Percentiles rank a stretch among this genome's conserved stretches.
Evolutionary conservation across 2,113 vertebrate genomes (phyloP).

Genomic region (Drymodes brunneopygia): DNA sequence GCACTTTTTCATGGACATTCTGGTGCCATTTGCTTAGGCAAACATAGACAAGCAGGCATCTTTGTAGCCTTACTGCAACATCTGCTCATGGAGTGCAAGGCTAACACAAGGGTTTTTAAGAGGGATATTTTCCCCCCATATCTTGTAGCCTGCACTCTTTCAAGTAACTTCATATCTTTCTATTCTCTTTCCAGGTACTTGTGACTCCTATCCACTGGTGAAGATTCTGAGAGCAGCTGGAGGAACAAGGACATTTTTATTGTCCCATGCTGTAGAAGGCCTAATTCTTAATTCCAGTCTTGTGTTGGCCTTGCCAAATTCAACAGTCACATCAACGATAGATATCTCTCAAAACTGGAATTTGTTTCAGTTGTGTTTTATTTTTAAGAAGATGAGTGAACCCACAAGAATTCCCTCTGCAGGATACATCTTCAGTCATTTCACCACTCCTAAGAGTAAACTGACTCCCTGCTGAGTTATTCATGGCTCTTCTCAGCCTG

Average conservation of each 20-base stretch:
- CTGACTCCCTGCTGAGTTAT: not conserved
- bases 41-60: not conserved
- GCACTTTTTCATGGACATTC: not conserved
- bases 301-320: not conserved
- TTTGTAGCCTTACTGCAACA: not conserved
- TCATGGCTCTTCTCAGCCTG: not conserved
- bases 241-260: not conserved
- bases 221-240: not conserved
- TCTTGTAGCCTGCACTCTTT: not conserved
- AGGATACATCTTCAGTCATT: not conserved
- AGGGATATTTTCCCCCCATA: rapidly evolving
- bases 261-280: not conserved
- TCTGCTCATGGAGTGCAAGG: not conserved
- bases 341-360: not conserved
- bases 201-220: not conserved
- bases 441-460: not conserved
- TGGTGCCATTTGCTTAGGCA: not conserved
- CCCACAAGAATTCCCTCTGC: not conserved
- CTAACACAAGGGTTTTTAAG: not conserved
- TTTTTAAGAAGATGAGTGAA: not conserved
- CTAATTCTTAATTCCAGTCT: not conserved
- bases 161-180: not conserved
- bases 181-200: not conserved
- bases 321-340: not conserved
- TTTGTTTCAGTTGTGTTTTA: not conserved